A percentile compares a stretch with the other conserved stretches of the same genome.
Evolutionary conservation across 2,797 vertebrate species (phyloP).

Genomic region (Myripristis jacobus): DNA sequence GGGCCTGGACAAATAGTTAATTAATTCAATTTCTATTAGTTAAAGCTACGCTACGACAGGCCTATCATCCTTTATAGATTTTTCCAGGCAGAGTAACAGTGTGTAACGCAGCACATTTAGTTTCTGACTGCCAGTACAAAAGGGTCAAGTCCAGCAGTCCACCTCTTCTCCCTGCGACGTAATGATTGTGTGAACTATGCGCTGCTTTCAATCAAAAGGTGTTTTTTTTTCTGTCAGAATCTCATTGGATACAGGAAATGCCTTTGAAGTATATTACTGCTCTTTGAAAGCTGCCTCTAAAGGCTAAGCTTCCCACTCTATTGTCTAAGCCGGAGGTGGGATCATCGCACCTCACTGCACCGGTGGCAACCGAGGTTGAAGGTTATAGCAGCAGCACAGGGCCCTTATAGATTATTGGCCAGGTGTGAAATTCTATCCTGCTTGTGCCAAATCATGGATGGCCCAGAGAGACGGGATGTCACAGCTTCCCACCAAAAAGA

Average conservation of each 20-base stretch:
- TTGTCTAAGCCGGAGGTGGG: slow-evolving; percentile 82
- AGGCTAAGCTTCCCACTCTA: slow-evolving; percentile 76
- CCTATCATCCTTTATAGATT: neutral
- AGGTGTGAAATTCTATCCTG: slow-evolving; percentile 85
- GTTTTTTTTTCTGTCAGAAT: slow-evolving; percentile 78
- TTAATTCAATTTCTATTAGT: too few relatives aligned
- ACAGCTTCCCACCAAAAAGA: slow-evolving; percentile 68
- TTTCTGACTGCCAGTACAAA: neutral
- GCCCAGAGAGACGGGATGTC: slow-evolving; percentile 75
- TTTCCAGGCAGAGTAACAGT: neutral
- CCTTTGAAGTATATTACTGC: slow-evolving; percentile 87
- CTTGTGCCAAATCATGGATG: slow-evolving; percentile 78
- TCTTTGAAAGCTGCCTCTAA: slow-evolving; percentile 77
- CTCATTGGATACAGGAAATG: slow-evolving; percentile 78
- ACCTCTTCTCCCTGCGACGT: slow-evolving; percentile 35
- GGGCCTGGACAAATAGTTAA: neutral
- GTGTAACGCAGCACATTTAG: neutral
- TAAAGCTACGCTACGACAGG: neutral
- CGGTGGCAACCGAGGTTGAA: slow-evolving; percentile 81
- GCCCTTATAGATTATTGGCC: slow-evolving; percentile 81
- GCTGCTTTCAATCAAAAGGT: slow-evolving; percentile 56
- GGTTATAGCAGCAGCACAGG: slow-evolving; percentile 78
- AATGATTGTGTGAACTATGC: slow-evolving; percentile 54
- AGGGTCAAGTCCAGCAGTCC: neutral
- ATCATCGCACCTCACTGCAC: slow-evolving; percentile 84